Evolutionary conservation across 35 echinoderm and acorn worm species (phyloP).

Genomic region (Amphiura filiformis): DNA sequence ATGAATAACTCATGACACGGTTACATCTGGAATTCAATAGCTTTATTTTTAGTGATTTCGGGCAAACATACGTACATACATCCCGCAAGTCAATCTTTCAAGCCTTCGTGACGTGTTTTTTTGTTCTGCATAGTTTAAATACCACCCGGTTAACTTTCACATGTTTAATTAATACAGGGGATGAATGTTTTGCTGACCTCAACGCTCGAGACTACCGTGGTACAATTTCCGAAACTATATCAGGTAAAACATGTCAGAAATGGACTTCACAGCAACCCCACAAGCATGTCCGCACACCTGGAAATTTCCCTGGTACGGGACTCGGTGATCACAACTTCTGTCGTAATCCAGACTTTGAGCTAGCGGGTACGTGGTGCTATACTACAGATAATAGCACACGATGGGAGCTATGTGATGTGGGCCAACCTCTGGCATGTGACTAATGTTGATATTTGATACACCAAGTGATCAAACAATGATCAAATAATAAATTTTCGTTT

Average conservation of each 20-base stretch:
- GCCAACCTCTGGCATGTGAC: neutral
- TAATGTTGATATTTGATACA: too few relatives aligned
- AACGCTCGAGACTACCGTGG: constrained; percentile 12
- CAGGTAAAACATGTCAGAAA: constrained; percentile 5
- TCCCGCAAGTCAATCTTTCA: too few relatives aligned
- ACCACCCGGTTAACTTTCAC: too few relatives aligned
- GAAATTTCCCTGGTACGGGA: neutral
- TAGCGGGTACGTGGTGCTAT: constrained; percentile 5
- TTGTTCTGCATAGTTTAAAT: too few relatives aligned
- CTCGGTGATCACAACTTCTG: constrained; percentile 4
- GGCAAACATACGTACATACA: too few relatives aligned
- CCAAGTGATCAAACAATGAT: too few relatives aligned
- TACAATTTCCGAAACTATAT: neutral
- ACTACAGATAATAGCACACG: constrained; percentile 1
- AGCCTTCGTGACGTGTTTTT: too few relatives aligned
- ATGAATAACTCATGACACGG: too few relatives aligned
- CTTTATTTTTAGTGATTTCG: too few relatives aligned
- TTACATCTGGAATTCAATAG: too few relatives aligned
- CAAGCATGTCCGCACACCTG: neutral
- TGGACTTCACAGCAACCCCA: constrained; percentile 15
- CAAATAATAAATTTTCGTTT: too few relatives aligned
- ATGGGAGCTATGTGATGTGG: constrained; percentile 13
- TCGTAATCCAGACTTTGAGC: too few relatives aligned
- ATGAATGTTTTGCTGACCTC: neutral
- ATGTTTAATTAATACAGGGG: neutral